Conservation (phyloP, 1,140 invertebrate species). For the Zaprionus kolodkinae region DNA sequence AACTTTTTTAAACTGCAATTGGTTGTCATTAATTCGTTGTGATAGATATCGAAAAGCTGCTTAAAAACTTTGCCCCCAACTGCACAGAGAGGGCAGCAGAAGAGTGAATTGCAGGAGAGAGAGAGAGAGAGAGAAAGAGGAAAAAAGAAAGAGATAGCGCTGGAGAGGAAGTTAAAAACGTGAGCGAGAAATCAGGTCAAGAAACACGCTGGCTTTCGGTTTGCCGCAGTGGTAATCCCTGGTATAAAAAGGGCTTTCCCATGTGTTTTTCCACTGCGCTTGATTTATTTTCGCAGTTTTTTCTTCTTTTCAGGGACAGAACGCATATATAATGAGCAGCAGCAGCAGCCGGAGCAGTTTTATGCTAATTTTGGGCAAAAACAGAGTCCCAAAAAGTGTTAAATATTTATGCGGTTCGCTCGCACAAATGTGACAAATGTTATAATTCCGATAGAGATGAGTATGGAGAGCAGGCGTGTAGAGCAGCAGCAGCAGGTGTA, state of each 20-base stretch:
- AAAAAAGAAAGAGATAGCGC: too few relatives aligned
- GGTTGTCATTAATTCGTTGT: constrained; percentile 44
- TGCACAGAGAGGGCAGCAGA: not conserved
- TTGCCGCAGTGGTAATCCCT: constrained; percentile 32
- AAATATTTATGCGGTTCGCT: constrained; percentile 54
- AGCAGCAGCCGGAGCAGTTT: constrained; percentile 36
- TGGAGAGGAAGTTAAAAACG: constrained; percentile 19
- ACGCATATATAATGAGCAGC: constrained; percentile 54
- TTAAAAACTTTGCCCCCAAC: constrained; percentile 51
- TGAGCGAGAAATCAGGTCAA: constrained; percentile 50
- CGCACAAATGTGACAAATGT: constrained; percentile 39
- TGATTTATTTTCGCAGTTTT: constrained; percentile 45
- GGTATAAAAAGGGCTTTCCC: not conserved
- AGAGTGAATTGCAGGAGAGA: not conserved
- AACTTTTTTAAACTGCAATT: constrained; percentile 33
- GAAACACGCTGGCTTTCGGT: constrained; percentile 9
- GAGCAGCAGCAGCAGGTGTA: not conserved
- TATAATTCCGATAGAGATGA: constrained; percentile 28
- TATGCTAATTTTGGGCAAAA: constrained; percentile 28
- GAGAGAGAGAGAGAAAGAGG: too few relatives aligned
- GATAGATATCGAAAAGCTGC: constrained; percentile 51
- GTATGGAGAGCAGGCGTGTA: not conserved
- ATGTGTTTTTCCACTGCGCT: constrained; percentile 27
- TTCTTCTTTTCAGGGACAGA: constrained; percentile 1
- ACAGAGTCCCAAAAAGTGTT: constrained; percentile 35